Base-by-base conservation (phyloP, 2,113 vertebrate species). In the Archocentrus centrarchus region DNA sequence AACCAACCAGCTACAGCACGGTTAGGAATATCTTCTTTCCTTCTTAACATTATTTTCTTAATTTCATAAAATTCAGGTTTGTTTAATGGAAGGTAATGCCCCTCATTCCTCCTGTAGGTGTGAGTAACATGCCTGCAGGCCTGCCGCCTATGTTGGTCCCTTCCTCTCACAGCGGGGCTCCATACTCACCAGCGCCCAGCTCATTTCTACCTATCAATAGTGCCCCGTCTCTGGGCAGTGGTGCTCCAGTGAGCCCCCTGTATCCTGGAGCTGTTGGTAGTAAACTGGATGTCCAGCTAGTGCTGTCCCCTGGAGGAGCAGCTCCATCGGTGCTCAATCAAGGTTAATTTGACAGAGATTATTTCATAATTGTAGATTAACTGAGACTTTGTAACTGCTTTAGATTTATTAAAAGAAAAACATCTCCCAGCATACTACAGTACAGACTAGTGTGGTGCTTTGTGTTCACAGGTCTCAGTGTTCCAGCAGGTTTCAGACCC, bases 391-490 rank as follows among this genome's bases (percentile, higher is more conserved):
- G 11, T 7, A 53, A 3, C 24, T 53, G 66, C 20, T 20, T 70
- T 53, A 53, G 24, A 30, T 11, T 57, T 11, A 35, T 62, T 57
- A 32, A 20, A 58, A 55, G 9, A 57, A 62, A 50, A 77, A 22
- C 5, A 44, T n/a, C 35, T 39, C 11, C 18, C 57, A 17, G 10
- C 22, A 55, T 39, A 3, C 27, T 20, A 8, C 18, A 60, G 64
- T 50, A 30, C 47, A 64, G 24, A 57, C 0, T 5, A 41, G 9
- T 27, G 11, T 14, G 0, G 6, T 60, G 47, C 22, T 30, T 61
- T 64, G 50, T 55, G 24, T 18, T 30, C 3, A 11, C 79, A 90
- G 91, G n/a, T 44, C 8, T 79, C 20, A 35, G 50, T 47, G 85
- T 7, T 10, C 41, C 32, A 3, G 22, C 47, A 39, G 68, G 44